Evolutionary conservation across 2,888 invertebrate species (phyloP), one percentile per base, ranked within the genome.

Genomic region (Gnatocerus cornutus): DNA sequence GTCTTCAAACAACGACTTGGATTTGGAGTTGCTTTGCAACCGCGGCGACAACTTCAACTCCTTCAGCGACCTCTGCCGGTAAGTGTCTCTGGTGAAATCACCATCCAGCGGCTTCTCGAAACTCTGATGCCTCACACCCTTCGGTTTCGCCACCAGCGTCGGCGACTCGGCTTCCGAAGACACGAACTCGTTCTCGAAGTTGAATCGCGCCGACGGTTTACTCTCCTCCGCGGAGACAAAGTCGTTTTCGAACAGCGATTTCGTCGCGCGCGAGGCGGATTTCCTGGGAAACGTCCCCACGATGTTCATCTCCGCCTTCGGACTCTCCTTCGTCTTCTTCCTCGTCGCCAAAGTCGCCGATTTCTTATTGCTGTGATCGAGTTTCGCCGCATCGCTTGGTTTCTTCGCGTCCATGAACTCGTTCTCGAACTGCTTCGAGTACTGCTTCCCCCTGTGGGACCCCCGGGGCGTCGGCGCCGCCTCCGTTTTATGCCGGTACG

Each of bases 171-270:
- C 77, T 71, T 82, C 81, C 1, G 82, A 79, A 13, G 79, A 81
- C 71, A 82, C 83, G 67, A 83, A 82, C 58, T 84, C 83, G 30
- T 80, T 81, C 62, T 84, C 83, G 43, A 82, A 83, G 50, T 75
- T 77, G 59, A 82, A 82, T 67, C 81, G 78, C 5, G 71, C 69
- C n/a, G 72, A 77, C 68, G 74, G 73, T 63, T 78, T 80, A 71
- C 75, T 81, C 65, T 79, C 82, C 63, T 84, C 83, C 9, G 73
- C 58, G 80, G 86, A 82, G 0, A 90, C 88, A 76, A 93, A 93
- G 81, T 92, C 92, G 81, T 93, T 92, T 79, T 92, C 92, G 81
- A 92, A 92, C 76, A 89, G 85, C 33, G 85, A 85, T 85, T 89
- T 74, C 83, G 41, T n/a, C 1, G 87, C 79, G 85, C 87, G 71